Evolutionary conservation across 2,113 vertebrate genomes (phyloP), one percentile per base, ranked within the genome.

Genomic region (Rhabdomys dilectus): DNA sequence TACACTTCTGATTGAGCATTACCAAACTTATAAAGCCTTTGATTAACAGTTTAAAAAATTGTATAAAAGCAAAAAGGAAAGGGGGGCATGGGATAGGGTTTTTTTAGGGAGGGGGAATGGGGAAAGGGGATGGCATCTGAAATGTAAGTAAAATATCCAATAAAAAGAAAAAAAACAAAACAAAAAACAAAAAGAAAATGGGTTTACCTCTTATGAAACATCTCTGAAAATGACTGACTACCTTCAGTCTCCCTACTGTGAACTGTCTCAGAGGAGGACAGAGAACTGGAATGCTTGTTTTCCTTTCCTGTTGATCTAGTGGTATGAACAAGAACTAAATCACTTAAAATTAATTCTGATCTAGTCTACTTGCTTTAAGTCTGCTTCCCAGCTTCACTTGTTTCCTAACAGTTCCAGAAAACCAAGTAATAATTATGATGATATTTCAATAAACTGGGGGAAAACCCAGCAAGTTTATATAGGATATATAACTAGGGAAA

Each of bases 311-410:
- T n/a, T 85, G 76, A 93, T 56, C 58, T 78, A n/a, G n/a, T 89
- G 90, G 36, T 58, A 84, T 72, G 95, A 97, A 87, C 96, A 86
- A 95, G 60, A 97, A 78, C 9, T 66, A 92, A 97, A 92, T 91
- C 24, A 84, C 77, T 95, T 45, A 86, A 91, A 96, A 96, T 93
- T n/a, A 91, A 91, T 89, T 31, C 0, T 45, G 2, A 1, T 68
- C 48, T 66, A 87, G 95, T 62, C 81, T n/a, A 13, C 58, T 77
- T 13, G 29, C 31, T 91, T 93, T 88, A 89, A n/a, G 34, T 68
- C 22, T 42, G n/a, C 21, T 39, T 88, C 66, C 78, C 13, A 36
- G 56, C 85, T 60, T 80, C 72, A 6, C 56, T 62, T 88, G 11
- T 81, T 81, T 86, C 70, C 82, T 31, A 56, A 36, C 45, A 17